A percentile compares a stretch with the other conserved stretches of the same genome.
These are phyloP conservation scores for Sipunculus nudus DNA, from an alignment of 2,888 invertebrate species.

Conservation along the genomic window DNA sequence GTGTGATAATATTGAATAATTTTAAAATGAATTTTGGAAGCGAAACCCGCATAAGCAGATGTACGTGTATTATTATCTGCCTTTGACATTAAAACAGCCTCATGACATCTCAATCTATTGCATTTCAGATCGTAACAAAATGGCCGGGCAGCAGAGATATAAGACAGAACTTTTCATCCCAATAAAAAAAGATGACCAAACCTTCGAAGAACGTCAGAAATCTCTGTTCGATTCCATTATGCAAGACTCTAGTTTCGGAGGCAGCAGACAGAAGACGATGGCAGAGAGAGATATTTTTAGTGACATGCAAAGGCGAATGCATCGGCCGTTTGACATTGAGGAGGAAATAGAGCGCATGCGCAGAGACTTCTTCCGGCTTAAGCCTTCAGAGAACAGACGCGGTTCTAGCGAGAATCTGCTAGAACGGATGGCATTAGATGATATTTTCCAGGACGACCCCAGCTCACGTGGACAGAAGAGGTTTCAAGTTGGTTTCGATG, in stretches of 20 bases:
- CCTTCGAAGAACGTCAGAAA: constrained; percentile 62
- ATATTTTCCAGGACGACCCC: constrained; percentile 35
- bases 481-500: constrained; percentile 44
- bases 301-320: constrained; percentile 38
- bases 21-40: too few species aligned
- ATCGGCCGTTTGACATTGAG: constrained; percentile 38
- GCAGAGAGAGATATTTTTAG: too few species aligned
- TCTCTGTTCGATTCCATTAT: too few species aligned
- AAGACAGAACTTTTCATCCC: constrained; percentile 64
- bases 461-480: constrained; percentile 4
- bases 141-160: constrained; percentile 43
- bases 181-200: constrained; percentile 59
- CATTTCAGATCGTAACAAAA: too few species aligned
- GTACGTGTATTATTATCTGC: too few species aligned
- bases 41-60: too few species aligned
- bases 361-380: constrained; percentile 63
- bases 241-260: too few species aligned
- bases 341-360: constrained; percentile 53
- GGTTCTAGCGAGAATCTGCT: constrained; percentile 41
- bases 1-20: too few species aligned
- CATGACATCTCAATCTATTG: too few species aligned
- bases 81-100: too few species aligned
- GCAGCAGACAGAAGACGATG: too few species aligned
- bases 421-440: constrained; percentile 31
- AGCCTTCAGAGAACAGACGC: constrained; percentile 51